A percentile compares a stretch with the other conserved stretches of the same genome.
phyloP scores from a whole-genome alignment of 2,113 vertebrate species.

The Siniperca knerii region DNA sequence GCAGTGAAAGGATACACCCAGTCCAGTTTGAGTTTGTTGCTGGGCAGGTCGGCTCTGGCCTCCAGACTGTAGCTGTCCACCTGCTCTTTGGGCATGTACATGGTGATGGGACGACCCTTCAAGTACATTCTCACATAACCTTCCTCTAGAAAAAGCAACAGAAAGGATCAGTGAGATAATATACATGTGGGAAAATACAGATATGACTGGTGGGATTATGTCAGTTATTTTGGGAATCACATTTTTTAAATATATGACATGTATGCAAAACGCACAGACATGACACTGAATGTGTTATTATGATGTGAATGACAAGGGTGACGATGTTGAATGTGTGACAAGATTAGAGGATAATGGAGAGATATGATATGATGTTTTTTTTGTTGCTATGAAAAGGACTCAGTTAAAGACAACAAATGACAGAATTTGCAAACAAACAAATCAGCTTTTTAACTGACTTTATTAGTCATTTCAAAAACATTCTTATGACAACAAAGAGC shows the following conservation, averaged over 20 bases:
- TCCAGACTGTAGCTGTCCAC: conserved; percentile 95
- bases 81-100: conserved; percentile 98
- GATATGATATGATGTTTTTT: conserved; percentile 12
- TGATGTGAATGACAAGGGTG: conserved; percentile 37
- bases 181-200: background rate
- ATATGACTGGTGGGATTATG: background rate
- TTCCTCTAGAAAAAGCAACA: conserved; percentile 91
- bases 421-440: conserved; percentile 61
- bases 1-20: conserved; percentile 97
- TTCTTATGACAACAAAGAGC: conserved; percentile 55
- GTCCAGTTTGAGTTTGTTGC: conserved; percentile 95
- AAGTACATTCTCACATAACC: conserved; percentile 99
- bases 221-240: background rate
- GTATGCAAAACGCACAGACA: conserved; percentile 23
- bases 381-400: conserved; percentile 2
- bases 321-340: conserved; percentile 16
- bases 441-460: conserved; percentile 65
- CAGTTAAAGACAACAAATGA: conserved; percentile 44
- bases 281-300: background rate
- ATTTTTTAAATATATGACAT: background rate
- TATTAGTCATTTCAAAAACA: conserved; percentile 79
- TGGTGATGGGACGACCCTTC: conserved; percentile 96
- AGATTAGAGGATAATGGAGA: conserved; percentile 24
- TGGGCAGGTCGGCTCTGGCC: conserved; percentile 91
- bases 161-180: conserved; percentile 59